These are phyloP conservation scores for Lagenorhynchus albirostris DNA, from an alignment of 2,113 vertebrate species.

Conservation along the genomic window DNA sequence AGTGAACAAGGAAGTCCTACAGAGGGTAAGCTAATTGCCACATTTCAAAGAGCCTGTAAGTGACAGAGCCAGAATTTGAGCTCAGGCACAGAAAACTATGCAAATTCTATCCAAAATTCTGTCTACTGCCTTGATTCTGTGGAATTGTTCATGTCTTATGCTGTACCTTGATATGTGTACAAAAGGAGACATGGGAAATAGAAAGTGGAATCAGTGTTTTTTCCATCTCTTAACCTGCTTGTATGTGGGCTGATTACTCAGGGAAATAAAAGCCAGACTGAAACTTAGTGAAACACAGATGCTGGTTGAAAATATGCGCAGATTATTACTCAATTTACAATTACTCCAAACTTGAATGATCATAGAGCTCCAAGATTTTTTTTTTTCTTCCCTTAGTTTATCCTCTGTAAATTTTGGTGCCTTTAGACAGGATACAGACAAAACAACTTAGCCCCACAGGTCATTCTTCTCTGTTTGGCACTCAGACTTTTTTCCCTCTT, in stretches of 20 bases:
- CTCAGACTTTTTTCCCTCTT: not conserved
- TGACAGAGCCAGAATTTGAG: not conserved
- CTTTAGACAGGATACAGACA: constrained; percentile 63
- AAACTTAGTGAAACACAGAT: constrained; percentile 65
- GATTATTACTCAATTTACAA: constrained; percentile 77
- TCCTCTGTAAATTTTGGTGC: constrained; percentile 71
- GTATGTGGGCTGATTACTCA: constrained; percentile 75
- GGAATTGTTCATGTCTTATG: constrained; percentile 62
- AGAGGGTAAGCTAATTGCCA: not conserved
- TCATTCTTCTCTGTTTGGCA: constrained; percentile 57
- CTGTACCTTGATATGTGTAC: constrained; percentile 33
- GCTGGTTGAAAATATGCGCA: constrained; percentile 67
- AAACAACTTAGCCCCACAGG: constrained; percentile 53
- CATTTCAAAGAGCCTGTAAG: not conserved
- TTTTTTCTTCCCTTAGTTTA: constrained; percentile 71
- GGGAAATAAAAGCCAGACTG: constrained; percentile 79
- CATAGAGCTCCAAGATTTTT: constrained; percentile 52
- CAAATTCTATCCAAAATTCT: not conserved
- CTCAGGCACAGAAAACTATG: not conserved
- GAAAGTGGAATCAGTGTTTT: constrained; percentile 76
- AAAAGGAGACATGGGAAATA: constrained; percentile 76
- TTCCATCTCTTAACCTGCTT: constrained; percentile 76
- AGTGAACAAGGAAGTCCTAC: not conserved
- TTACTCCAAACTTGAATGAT: constrained; percentile 79
- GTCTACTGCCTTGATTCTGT: not conserved